Evolutionary conservation across 2,888 invertebrate species (phyloP).

Genomic region (Drosophila austrosaltans): DNA sequence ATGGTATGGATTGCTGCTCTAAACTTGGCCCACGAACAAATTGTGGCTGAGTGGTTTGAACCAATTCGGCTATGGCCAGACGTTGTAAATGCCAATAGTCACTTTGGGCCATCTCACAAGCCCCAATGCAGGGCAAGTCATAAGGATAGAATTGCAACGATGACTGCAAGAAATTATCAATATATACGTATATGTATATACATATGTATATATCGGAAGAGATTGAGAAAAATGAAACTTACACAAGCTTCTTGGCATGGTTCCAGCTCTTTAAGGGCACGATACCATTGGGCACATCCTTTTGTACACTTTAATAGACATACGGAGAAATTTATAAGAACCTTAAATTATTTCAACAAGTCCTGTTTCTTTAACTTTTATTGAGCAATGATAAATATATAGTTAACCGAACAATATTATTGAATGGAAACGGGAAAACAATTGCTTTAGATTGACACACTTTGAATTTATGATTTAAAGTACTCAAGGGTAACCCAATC

Average conservation of each 20-base stretch:
- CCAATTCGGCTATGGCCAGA: constrained; percentile 59
- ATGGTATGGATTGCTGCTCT: constrained; percentile 28
- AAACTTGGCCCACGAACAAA: constrained; percentile 43
- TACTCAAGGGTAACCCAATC: constrained; percentile 1
- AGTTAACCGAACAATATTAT: too few relatives aligned
- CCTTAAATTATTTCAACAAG: too few relatives aligned
- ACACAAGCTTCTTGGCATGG: constrained; percentile 93
- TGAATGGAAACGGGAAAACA: constrained; percentile 34
- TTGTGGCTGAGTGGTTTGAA: constrained; percentile 62
- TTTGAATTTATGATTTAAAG: constrained; percentile 51
- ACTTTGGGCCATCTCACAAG: constrained; percentile 79
- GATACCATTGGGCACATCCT: constrained; percentile 92
- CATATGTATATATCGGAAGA: not conserved
- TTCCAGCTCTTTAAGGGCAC: constrained; percentile 87
- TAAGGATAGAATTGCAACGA: constrained; percentile 75
- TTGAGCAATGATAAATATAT: too few relatives aligned
- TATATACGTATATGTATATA: too few relatives aligned
- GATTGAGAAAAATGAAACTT: constrained; percentile 84
- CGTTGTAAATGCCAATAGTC: constrained; percentile 76
- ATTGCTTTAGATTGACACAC: constrained; percentile 52
- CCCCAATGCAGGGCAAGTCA: constrained; percentile 81
- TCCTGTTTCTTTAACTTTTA: too few relatives aligned
- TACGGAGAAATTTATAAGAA: not conserved
- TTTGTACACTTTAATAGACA: constrained; percentile 88
- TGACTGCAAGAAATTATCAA: constrained; percentile 42